Percentiles rank a stretch among this genome's conserved stretches.
Conservation (phyloP, 2,888 invertebrate genomes). For the Artemia sinica region DNA sequence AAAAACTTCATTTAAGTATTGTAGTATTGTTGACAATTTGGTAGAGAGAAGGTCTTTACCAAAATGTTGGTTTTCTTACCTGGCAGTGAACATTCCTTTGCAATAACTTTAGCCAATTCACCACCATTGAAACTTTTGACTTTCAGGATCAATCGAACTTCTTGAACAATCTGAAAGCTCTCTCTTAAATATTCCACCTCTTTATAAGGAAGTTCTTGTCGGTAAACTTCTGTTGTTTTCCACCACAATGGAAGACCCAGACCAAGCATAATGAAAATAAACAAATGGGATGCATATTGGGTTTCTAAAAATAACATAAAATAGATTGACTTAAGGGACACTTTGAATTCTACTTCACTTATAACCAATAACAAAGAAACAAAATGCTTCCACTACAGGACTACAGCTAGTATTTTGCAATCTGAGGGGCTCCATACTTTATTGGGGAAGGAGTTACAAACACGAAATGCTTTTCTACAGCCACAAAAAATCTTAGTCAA, state of each 20-base stretch:
- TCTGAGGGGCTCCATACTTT: too few relatives aligned
- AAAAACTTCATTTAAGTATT: too few relatives aligned
- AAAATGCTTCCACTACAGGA: too few relatives aligned
- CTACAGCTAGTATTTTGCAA: too few relatives aligned
- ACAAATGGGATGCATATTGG: slow-evolving; percentile 2
- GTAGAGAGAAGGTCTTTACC: too few relatives aligned
- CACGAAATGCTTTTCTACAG: too few relatives aligned
- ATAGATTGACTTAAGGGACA: too few relatives aligned
- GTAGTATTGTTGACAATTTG: too few relatives aligned
- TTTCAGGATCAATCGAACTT: slow-evolving; percentile 2
- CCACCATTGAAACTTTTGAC: background rate
- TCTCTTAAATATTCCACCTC: background rate
- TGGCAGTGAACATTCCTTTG: slow-evolving; percentile 2
- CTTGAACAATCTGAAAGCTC: background rate
- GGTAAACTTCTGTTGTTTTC: slow-evolving; percentile 10
- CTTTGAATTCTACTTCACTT: too few relatives aligned
- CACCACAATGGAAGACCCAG: slow-evolving; percentile 10
- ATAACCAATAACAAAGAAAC: too few relatives aligned
- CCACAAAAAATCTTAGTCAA: too few relatives aligned
- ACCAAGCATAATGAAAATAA: background rate
- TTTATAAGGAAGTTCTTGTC: slow-evolving; percentile 5
- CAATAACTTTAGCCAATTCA: background rate
- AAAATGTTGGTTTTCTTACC: background rate
- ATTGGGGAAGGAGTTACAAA: too few relatives aligned
- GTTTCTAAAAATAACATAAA: background rate